Base-by-base conservation (phyloP, 23 tunicate genomes). In the Halocynthia aurantium region DNA sequence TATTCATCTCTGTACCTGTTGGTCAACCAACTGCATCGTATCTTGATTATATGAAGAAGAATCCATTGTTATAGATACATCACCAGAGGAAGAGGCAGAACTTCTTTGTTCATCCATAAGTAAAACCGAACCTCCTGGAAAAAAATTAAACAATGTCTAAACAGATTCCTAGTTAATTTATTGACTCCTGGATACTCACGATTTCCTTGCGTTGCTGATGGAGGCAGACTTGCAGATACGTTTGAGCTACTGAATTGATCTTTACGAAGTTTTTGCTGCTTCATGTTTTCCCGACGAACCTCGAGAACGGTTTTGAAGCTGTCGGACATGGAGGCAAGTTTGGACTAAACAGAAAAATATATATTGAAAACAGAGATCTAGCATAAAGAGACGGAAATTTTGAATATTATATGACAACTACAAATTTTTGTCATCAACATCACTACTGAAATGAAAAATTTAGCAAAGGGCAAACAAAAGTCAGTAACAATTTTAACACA, bases 261-360 rank as follows among this genome's bases (percentile, higher is more conserved):
- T 63, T 88, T 84, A 13, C 99, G 87, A 8, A 77, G 57, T 75
- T 84, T 94, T 64, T 94, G 99, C 53, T 88, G 84, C 51, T 84
- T 84, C 99, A 94, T 94, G 57, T 94, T 94, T 88, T 94, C 99
- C 7, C 99, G 89, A 10, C 99, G 90, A 7, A 78, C 80, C 73
- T 94, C 99, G 17, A 94, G 75, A n/a, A 85, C 94, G 0, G 91
- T 81, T 82, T 94, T 94, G 73, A 94, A 94, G 57, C 74, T 94
- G 70, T 85, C 94, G 8, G 95, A 87, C 99, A 94, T 88, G 13
- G 82, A 62, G n/a, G 99, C 95, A 7, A 94, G 87, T 81, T 94
- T 94, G 15, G 99, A 87, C 94, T 94, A 81, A 54, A 74, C 55
- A 44, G 57, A 19, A 51, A 49, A 72, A 50, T 0, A 5, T 58